phyloP scores from a whole-genome alignment of 2,888 invertebrate genomes.

The Eristalinus aeneus region DNA sequence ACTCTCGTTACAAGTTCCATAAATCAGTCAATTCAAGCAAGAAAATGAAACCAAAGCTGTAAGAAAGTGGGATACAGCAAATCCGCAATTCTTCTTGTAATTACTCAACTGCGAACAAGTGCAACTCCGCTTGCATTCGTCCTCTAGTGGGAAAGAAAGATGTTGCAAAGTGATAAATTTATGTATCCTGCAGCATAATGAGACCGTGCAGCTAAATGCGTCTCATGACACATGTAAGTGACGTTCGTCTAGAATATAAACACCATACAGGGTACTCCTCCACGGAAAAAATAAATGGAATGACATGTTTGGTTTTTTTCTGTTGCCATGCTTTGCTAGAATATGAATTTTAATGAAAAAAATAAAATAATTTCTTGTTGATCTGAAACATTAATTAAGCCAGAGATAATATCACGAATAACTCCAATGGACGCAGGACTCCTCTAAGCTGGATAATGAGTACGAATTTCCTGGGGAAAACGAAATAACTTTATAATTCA shows the following conservation, averaged over 20 bases:
- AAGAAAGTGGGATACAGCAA: constrained; percentile 29
- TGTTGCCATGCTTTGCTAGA: neutral
- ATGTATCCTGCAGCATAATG: constrained; percentile 38
- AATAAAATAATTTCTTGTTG: neutral
- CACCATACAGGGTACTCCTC: neutral
- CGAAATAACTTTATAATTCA: constrained; percentile 1
- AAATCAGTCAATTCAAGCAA: constrained; percentile 38
- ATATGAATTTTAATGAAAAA: neutral
- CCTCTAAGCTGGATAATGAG: neutral
- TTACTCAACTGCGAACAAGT: constrained; percentile 43
- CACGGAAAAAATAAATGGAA: neutral
- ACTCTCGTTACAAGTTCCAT: constrained; percentile 39
- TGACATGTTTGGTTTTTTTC: neutral
- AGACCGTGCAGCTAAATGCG: constrained; percentile 20
- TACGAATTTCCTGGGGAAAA: neutral
- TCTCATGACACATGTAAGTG: constrained; percentile 7
- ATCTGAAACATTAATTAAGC: neutral
- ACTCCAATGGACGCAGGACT: neutral
- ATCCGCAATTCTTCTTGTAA: constrained; percentile 55
- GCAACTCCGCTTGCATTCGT: neutral
- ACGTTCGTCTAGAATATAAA: neutral
- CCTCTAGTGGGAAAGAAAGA: constrained; percentile 33
- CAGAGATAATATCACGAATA: neutral
- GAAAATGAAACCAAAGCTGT: neutral
- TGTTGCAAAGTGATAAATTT: constrained; percentile 55